Evolutionary conservation across 2,113 vertebrate genomes (phyloP).

Genomic region (Pandion haliaetus): DNA sequence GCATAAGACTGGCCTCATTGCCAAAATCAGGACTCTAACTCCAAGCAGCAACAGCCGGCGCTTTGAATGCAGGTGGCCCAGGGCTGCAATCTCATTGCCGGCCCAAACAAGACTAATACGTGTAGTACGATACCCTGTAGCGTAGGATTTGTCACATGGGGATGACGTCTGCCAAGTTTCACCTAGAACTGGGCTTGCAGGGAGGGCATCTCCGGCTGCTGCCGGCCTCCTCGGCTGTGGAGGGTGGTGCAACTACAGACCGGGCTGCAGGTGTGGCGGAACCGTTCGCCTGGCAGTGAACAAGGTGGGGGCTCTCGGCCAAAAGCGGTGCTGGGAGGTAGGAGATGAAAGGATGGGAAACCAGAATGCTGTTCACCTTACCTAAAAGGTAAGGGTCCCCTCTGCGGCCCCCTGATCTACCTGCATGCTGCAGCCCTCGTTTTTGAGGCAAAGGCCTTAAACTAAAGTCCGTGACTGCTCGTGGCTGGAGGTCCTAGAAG

Average conservation of each 20-base stretch:
- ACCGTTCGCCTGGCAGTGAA: neutral
- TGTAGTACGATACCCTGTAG: neutral
- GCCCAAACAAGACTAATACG: neutral
- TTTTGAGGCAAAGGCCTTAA: neutral
- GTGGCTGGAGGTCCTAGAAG: neutral
- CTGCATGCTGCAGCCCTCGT: neutral
- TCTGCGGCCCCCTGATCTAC: neutral
- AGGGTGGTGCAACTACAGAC: neutral
- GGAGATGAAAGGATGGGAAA: neutral
- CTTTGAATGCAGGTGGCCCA: neutral
- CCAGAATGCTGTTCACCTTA: neutral
- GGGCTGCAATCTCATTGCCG: neutral
- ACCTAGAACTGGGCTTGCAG: neutral
- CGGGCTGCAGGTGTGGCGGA: neutral
- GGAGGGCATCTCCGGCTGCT: neutral
- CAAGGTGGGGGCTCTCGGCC: neutral
- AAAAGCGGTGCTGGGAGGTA: neutral
- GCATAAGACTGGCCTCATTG: neutral
- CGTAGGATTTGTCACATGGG: neutral
- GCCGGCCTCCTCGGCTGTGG: rapidly evolving
- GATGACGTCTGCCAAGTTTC: neutral
- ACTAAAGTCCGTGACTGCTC: rapidly evolving
- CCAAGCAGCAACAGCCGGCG: rapidly evolving
- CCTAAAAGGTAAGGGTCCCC: neutral
- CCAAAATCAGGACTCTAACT: neutral